A percentile compares a stretch with the other conserved stretches of the same genome.
phyloP scores from a whole-genome alignment of 2,797 vertebrate species.

The Sebastes elongatus region DNA sequence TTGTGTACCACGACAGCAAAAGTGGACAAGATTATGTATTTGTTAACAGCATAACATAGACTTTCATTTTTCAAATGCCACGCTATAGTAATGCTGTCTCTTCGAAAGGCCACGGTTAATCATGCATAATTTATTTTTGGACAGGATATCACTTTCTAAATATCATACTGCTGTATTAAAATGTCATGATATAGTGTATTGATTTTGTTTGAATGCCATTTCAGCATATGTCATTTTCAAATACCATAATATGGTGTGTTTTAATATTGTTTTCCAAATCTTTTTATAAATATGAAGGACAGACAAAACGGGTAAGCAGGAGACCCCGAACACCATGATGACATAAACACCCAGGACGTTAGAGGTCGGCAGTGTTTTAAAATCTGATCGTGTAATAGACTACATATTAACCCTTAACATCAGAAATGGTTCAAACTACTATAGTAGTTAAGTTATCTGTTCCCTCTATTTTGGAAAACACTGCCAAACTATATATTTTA shows the following conservation, averaged over 20 bases:
- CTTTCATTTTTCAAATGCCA: slow-evolving; percentile 38
- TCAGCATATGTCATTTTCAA: slow-evolving; percentile 29
- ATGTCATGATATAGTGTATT: slow-evolving; percentile 45
- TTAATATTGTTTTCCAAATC: slow-evolving; percentile 10
- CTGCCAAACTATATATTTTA: neutral
- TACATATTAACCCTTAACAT: neutral
- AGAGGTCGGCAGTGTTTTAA: neutral
- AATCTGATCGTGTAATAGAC: neutral
- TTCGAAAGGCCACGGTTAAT: slow-evolving; percentile 47
- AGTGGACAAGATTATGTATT: slow-evolving; percentile 18
- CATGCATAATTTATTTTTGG: slow-evolving; percentile 44
- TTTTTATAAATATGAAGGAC: neutral
- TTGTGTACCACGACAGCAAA: neutral
- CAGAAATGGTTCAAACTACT: neutral
- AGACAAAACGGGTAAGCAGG: neutral
- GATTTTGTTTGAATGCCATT: slow-evolving; percentile 40
- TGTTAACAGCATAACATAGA: slow-evolving; percentile 19
- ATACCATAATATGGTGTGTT: slow-evolving; percentile 25
- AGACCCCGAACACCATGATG: neutral
- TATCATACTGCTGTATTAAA: slow-evolving; percentile 50
- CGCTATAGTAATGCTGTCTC: slow-evolving; percentile 6
- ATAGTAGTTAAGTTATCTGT: neutral
- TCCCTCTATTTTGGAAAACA: neutral
- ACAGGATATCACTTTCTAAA: slow-evolving; percentile 42
- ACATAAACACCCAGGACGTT: neutral